phyloP scores from a whole-genome alignment of 2,797 vertebrate species.

The Craterocephalus amniculus region DNA sequence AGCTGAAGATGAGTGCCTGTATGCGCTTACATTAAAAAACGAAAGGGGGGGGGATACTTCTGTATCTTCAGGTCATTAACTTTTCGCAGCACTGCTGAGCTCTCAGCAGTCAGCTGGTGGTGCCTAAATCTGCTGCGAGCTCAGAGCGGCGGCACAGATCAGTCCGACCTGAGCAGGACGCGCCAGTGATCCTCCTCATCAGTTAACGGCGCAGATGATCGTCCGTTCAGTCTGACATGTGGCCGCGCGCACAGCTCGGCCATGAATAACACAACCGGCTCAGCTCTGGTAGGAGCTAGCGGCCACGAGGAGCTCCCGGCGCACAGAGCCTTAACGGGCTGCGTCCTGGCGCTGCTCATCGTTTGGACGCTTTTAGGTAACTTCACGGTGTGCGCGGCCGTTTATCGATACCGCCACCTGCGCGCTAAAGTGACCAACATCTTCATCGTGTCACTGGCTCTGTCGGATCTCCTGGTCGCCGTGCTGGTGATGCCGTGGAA shows the following conservation, averaged over 20 bases:
- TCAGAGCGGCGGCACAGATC: conserved; percentile 41
- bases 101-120: conserved; percentile 52
- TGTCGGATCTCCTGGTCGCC: conserved; percentile 83
- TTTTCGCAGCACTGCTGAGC: conserved; percentile 11
- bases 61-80: conserved; percentile 21
- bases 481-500: conserved; percentile 82
- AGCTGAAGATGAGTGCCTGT: not conserved
- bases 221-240: conserved; percentile 15
- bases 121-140: conserved; percentile 51
- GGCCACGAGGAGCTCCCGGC: conserved; percentile 38
- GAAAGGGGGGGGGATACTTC: not conserved
- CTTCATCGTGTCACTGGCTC: conserved; percentile 90
- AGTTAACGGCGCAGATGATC: not conserved
- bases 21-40: not conserved
- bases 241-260: conserved; percentile 12
- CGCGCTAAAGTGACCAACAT: conserved; percentile 88
- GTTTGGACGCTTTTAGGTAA: conserved; percentile 91
- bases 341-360: conserved; percentile 86
- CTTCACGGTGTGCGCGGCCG: conserved; percentile 87
- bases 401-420: conserved; percentile 86
- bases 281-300: conserved; percentile 22
- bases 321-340: conserved; percentile 74
- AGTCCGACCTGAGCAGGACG: conserved; percentile 37
- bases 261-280: conserved; percentile 65
- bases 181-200: conserved; percentile 1